Evolutionary conservation across 1,140 invertebrate genomes (phyloP).

Genomic region (Maconellicoccus hirsutus): DNA sequence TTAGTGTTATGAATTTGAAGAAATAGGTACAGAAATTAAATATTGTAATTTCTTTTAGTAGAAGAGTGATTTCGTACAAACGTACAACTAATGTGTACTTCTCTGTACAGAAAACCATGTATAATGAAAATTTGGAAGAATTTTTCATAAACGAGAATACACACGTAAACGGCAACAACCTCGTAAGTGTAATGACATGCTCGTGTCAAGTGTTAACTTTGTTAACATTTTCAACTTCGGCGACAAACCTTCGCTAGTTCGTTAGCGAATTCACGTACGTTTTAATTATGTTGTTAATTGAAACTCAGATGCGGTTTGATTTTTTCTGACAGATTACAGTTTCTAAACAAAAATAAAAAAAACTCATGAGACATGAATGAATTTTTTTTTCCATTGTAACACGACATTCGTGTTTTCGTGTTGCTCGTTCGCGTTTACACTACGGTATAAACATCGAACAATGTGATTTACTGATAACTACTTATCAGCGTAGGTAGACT

Average conservation of each 20-base stretch:
- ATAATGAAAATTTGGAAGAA: too few relatives aligned
- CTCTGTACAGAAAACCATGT: too few relatives aligned
- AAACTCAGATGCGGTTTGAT: neutral
- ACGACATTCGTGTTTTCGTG: neutral
- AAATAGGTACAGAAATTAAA: neutral
- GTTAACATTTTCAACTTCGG: too few relatives aligned
- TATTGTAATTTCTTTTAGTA: neutral
- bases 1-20: neutral
- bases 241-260: neutral
- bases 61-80: too few relatives aligned
- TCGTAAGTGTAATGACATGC: too few relatives aligned
- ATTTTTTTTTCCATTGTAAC: neutral
- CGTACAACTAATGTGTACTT: too few relatives aligned
- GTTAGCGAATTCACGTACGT: neutral
- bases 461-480: neutral
- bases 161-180: too few relatives aligned
- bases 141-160: too few relatives aligned
- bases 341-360: neutral
- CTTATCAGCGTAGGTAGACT: neutral
- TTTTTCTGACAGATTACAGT: neutral
- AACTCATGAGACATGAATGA: neutral
- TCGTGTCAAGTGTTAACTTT: too few relatives aligned
- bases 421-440: neutral
- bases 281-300: constrained; percentile 1
- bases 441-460: neutral